A percentile compares a stretch with the other conserved stretches of the same genome.
phyloP scores from a whole-genome alignment of 2,797 vertebrate species.

The Cryptoblepharus egeriae region DNA sequence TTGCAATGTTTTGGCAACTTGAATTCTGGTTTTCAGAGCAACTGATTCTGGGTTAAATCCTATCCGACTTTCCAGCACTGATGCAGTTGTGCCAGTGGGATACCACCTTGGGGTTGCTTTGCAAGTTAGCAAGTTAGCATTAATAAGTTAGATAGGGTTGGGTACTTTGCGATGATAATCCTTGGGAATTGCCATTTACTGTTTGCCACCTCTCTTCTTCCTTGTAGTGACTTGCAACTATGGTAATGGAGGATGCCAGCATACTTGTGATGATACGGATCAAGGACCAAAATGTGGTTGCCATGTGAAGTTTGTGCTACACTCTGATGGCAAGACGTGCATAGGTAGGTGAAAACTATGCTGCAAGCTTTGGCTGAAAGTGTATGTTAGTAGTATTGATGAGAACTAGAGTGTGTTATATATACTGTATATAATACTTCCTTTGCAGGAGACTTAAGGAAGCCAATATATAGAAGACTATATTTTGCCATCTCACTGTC shows the following conservation, averaged over 20 bases:
- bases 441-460: background rate
- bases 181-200: background rate
- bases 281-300: conserved; percentile 94
- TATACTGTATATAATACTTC: background rate
- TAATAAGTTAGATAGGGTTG: too few relatives aligned
- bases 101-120: too few relatives aligned
- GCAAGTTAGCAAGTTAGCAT: too few relatives aligned
- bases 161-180: background rate
- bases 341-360: conserved; percentile 87
- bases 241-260: conserved; percentile 97
- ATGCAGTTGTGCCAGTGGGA: too few relatives aligned
- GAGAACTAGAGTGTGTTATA: background rate
- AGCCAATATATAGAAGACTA: background rate
- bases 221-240: conserved; percentile 97
- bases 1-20: background rate
- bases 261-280: conserved; percentile 96
- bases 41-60: background rate
- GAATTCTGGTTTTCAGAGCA: background rate
- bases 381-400: fast-evolving
- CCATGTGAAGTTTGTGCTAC: conserved; percentile 95
- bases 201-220: conserved; percentile 58
- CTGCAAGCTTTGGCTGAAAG: fast-evolving
- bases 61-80: too few relatives aligned
- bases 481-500: background rate
- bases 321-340: conserved; percentile 95